Evolutionary conservation across 2,797 vertebrate species (phyloP).

Genomic region (Capromys pilorides): DNA sequence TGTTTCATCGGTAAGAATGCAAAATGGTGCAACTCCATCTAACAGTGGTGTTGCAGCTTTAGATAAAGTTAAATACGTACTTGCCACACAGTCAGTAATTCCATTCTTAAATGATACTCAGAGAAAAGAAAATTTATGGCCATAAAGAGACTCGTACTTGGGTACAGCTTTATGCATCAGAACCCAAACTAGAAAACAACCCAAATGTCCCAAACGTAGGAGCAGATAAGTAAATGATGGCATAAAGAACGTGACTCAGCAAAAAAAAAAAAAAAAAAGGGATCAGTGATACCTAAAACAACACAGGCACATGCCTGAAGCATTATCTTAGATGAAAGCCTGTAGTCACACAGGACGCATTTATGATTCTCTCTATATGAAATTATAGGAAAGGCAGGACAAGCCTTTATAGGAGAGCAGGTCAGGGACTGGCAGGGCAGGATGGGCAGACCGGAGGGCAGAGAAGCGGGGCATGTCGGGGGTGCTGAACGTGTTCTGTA

Average conservation of each 20-base stretch:
- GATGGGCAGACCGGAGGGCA: neutral
- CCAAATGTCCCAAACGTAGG: neutral
- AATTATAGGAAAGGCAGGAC: neutral
- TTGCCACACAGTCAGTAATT: neutral
- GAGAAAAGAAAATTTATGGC: neutral
- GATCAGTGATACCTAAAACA: too few species aligned
- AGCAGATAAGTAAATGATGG: neutral
- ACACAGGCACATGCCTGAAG: neutral
- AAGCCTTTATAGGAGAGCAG: neutral
- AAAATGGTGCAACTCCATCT: neutral
- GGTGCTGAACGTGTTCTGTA: neutral
- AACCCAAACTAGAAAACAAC: neutral
- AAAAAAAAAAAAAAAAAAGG: neutral
- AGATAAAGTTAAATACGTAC: neutral
- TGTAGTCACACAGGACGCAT: neutral
- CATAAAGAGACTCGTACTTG: neutral
- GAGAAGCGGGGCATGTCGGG: neutral
- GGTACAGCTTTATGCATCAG: neutral
- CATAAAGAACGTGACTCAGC: neutral
- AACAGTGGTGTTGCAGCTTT: neutral
- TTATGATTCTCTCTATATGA: neutral
- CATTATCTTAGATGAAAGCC: neutral
- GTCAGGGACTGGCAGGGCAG: neutral
- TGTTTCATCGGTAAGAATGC: neutral
- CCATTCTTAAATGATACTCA: neutral